Base-by-base conservation (phyloP, 2,797 vertebrate genomes). In the Myotis daubentonii region DNA sequence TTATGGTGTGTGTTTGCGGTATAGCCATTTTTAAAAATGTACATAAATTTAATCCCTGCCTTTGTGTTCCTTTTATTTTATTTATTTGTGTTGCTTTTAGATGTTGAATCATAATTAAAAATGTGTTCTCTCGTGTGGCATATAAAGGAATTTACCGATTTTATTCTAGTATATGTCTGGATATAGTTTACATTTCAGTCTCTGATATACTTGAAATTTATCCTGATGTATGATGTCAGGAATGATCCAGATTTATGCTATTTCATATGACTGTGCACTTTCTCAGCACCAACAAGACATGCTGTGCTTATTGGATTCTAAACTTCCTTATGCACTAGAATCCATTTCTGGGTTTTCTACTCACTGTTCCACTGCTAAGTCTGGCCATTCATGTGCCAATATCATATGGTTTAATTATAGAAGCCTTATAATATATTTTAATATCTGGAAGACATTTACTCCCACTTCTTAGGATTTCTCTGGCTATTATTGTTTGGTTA, bases 341-440 rank as follows among this genome's bases (percentile, higher is more conserved):
- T 68, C 16, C 51, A 36, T 84, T 70, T 76, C 38, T 92, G 2
- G 25, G 38, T 33, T 87, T 92, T 68, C 55, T 82, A 8, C 30
- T 60, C 11, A 38, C 38, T 44, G 0, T 80, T 72, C 1, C 8
- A n/a, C 6, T 76, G 10, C 6, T 90, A 76, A 25, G 3, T 53
- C 41, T 83, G 16, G 44, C 72, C 28, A 47, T 38, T 71, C 25
- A 51, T 57, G 0, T 89, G 7, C 47, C 12, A 80, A 30, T 60
- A 84, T 4, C 49, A 36, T 49, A 55, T 12, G 38, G 12, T 83
- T 89, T 71, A 83, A 70, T 95, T 83, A 36, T 30, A 83, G 23
- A 89, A 38, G 57, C 16, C 60, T 71, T 82, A 60, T 49, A 75
- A 70, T 33, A 22, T 38, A 71, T 85, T 84, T 91, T 88, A 94